Evolutionary conservation across 2,888 invertebrate genomes (phyloP), one percentile per base, ranked within the genome.

Genomic region (Azorinus chamasolen): DNA sequence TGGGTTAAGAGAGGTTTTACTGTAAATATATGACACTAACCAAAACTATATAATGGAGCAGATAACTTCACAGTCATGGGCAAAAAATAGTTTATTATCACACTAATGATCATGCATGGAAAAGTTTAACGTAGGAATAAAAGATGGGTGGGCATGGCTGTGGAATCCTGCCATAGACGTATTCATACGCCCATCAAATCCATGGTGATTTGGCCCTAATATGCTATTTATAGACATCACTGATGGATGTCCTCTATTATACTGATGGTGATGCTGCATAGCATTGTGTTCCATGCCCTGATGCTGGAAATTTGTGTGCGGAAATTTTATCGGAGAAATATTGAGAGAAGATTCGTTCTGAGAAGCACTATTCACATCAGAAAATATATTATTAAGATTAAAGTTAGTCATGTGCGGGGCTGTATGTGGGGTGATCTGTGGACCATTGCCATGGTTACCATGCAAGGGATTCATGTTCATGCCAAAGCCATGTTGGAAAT

Each of bases 151-250:
- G 14, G 87, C 87, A 61, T 88, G 88, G 43, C 89, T 87, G 59
- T 91, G 89, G 78, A 92, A 91, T n/a, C 91, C 88, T 1, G 88
- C 89, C 79, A 91, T 87, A 1, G 90, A 83, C 32, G 88, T 88
- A 70, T 88, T 89, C 71, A 91, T 90, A 84, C 90, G 78, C 6
- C 89, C 87, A 68, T 92, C 91, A 79, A 92, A 93, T 3, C 90
- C 87, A 76, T 92, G 92, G 37, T 91, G 92, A 77, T 91, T 91
- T 70, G 92, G 92, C 18, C 92, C 89, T 8, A 93, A 83, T 48
- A 93, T 87, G 55, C 90, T 91, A 80, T 92, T 93, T 27, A 93
- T 89, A 63, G 88, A 89, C 90, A 92, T 92, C 45, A 92, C 88
- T 8, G 89, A 88, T 25, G 88, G 87, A 32, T 90, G 91, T 16